These are phyloP conservation scores for Phortica okadai DNA, from an alignment of 2,888 invertebrate genomes.

Conservation along the genomic window DNA sequence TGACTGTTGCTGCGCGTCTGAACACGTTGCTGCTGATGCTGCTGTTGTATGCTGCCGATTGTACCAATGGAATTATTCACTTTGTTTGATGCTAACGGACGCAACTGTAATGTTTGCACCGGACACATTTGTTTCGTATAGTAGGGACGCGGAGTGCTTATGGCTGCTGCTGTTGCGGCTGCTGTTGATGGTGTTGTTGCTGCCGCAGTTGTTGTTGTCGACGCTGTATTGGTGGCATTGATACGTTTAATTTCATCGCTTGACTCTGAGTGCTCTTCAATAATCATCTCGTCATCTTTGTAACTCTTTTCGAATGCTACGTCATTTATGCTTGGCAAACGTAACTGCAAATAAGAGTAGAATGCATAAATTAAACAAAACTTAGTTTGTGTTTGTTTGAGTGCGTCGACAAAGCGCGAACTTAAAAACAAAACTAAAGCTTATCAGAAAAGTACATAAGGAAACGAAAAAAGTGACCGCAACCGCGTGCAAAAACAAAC, in stretches of 20 bases:
- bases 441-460: background rate
- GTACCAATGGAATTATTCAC: constrained; percentile 31
- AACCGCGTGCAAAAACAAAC: constrained; percentile 48
- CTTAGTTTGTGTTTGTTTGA: too few species aligned
- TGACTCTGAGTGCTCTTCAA: constrained; percentile 37
- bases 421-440: constrained; percentile 19
- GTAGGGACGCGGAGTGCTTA: constrained; percentile 43
- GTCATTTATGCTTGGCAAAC: constrained; percentile 10
- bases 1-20: constrained; percentile 15
- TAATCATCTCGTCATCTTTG: constrained; percentile 8
- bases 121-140: constrained; percentile 65
- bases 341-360: constrained; percentile 10
- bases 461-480: background rate
- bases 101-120: constrained; percentile 61
- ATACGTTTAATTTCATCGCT: too few species aligned
- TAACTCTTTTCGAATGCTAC: background rate
- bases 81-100: constrained; percentile 46
- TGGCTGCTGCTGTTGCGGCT: constrained; percentile 27
- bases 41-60: constrained; percentile 47
- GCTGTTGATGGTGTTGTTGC: constrained; percentile 33
- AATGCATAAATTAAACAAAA: too few species aligned
- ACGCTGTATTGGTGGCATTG: background rate
- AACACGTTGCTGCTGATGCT: constrained; percentile 7
- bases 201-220: constrained; percentile 48
- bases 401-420: background rate